A percentile compares a stretch with the other conserved stretches of the same genome.
phyloP scores from a whole-genome alignment of 2,888 invertebrate genomes.

The Linyphia triangularis region DNA sequence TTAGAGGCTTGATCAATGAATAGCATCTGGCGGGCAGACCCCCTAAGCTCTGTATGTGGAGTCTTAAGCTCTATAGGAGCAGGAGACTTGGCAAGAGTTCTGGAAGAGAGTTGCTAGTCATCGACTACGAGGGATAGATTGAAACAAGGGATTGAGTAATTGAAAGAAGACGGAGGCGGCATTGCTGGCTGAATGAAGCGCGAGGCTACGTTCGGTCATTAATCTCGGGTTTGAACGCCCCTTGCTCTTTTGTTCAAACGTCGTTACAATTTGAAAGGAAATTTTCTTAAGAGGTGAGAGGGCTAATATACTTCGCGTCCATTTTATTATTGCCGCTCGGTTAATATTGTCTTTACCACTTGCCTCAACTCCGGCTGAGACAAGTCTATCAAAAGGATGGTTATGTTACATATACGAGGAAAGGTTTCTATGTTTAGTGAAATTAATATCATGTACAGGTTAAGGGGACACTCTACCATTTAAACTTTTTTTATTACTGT shows the following conservation, averaged over 20 bases:
- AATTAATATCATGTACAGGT: not conserved
- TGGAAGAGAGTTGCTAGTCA: slow-evolving; percentile 8
- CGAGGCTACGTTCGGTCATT: slow-evolving; percentile 56
- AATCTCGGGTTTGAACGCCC: slow-evolving; percentile 52
- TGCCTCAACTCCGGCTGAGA: not conserved
- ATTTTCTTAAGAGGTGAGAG: slow-evolving; percentile 56
- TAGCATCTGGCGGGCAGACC: slow-evolving; percentile 42
- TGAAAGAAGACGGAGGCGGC: slow-evolving; percentile 62
- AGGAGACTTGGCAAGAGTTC: not conserved
- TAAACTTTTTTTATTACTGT: too few relatives aligned
- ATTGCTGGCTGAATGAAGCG: slow-evolving; percentile 51
- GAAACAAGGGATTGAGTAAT: slow-evolving; percentile 64
- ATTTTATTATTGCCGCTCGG: slow-evolving; percentile 18
- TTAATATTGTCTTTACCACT: slow-evolving; percentile 28
- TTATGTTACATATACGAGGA: not conserved
- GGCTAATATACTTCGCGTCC: slow-evolving; percentile 22
- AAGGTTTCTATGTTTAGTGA: not conserved
- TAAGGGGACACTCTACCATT: too few relatives aligned
- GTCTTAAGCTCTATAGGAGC: too few relatives aligned
- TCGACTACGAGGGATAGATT: slow-evolving; percentile 11
- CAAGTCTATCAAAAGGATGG: not conserved
- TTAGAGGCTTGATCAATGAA: slow-evolving; percentile 57
- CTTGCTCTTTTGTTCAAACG: slow-evolving; percentile 62
- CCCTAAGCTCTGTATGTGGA: not conserved
- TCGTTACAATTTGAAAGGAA: slow-evolving; percentile 48